Conservation (phyloP, 2,113 vertebrate species). For the Hippocampus guttulatus region DNA sequence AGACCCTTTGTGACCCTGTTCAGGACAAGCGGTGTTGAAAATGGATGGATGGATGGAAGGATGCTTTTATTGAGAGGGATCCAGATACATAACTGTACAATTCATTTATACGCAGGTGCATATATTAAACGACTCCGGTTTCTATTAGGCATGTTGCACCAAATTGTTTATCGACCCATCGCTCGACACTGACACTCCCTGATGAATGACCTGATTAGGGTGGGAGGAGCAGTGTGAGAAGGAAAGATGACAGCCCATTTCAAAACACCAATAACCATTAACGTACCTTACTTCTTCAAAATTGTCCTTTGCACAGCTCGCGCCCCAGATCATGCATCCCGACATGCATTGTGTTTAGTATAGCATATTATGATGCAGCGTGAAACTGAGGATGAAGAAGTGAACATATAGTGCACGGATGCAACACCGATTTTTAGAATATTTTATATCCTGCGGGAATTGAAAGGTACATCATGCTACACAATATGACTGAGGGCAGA, state of each 20-base stretch:
- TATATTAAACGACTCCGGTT: conserved; percentile 64
- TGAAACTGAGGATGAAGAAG: conserved; percentile 2
- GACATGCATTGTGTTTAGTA: conserved; percentile 13
- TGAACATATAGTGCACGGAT: conserved; percentile 5
- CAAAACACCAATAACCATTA: conserved; percentile 44
- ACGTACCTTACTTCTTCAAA: conserved; percentile 13
- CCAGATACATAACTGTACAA: conserved; percentile 30
- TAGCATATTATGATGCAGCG: conserved; percentile 11
- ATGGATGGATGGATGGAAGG: too few species aligned
- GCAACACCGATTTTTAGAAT: not conserved
- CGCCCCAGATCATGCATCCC: conserved; percentile 19
- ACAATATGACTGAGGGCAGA: not conserved
- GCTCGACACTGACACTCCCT: conserved; percentile 56
- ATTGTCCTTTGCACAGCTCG: conserved; percentile 18
- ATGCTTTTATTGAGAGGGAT: conserved; percentile 11
- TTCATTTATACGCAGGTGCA: conserved; percentile 62
- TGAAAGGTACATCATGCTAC: not conserved
- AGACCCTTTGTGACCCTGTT: too few species aligned
- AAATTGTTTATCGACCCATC: conserved; percentile 74
- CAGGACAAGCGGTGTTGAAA: too few species aligned
- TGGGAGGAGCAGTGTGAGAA: conserved; percentile 47
- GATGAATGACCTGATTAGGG: conserved; percentile 70
- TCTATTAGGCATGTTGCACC: conserved; percentile 65
- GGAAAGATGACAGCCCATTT: conserved; percentile 50
- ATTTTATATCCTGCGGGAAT: not conserved